Base-by-base conservation (phyloP, 1,140 invertebrate genomes). In the Drosophila saltans region DNA sequence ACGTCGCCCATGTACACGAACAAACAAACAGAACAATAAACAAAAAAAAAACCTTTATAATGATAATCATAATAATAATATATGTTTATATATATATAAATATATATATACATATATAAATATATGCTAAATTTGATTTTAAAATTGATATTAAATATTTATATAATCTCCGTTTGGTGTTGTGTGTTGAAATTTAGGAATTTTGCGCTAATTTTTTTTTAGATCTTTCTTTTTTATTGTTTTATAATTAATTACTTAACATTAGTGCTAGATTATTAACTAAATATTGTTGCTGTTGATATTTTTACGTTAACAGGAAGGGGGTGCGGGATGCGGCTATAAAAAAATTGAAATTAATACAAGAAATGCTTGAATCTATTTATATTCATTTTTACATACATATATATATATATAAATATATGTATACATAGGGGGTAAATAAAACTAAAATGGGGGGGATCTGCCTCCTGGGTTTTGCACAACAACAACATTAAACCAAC, bases 211-310 rank as follows among this genome's bases (percentile, higher is more conserved):
- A 89, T 64, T 88, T 16, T 16, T 16, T 69, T 24, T 69, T 73
- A 75, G 45, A 30, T 76, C 76, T 77, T 56, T 78, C 72, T 79
- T 63, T 45, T 67, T 73, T 72, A 30, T 64, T 16, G 33, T 26
- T 40, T 56, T 58, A 73, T 63, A 73, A 59, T 72, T 80, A 52
- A 73, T 76, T 90, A 81, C 85, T 84, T 89, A 89, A 84, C 62
- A 89, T 76, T 90, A 89, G 75, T 80, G 84, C 85, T 89, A 89
- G 71, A 81, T 84, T 89, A 89, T 81, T 66, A 89, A 65, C 84
- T 89, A 89, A 89, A 90, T 90, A 76, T 40, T 66, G n/a, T 39
- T 64, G 69, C 66, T 81, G 41, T 55, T 85, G 81, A 79, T 86
- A 86, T 83, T 79, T 79, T 80, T 43, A 55, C 16, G 30, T 64